Base-by-base conservation (phyloP, 1,140 invertebrate genomes). In the Heliothis subflexa region DNA sequence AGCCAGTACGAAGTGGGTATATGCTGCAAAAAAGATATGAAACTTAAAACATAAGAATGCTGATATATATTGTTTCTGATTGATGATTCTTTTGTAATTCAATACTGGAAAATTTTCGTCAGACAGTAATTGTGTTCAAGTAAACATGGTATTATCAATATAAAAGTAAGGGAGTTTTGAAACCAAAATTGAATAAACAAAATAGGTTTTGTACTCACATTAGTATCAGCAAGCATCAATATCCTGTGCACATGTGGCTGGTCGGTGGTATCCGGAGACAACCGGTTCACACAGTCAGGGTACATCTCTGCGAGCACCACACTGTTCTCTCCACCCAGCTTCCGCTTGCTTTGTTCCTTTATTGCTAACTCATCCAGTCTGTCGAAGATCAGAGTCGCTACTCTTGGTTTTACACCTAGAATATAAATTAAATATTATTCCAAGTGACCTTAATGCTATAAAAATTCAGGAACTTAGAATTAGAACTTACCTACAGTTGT, bases 211-310 rank as follows among this genome's bases (percentile, higher is more conserved):
- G 21, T 14, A 86, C 84, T 83, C 76, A 94, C 93, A 77, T 94
- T 93, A 25, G 93, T 94, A 78, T 94, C 91, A 66, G 93, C 91
- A 11, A 94, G 64, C 93, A 94, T 94, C n/a, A 94, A 79, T 74
- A 94, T 89, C 57, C 86, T 86, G 54, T 93, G 90, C 0, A 87
- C 81, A 78, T 93, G 89, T 1, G 91, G 85, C 45, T 91, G 89
- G n/a, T 91, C 91, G 0, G 92, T 94, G 0, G 93, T 94, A 50
- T 94, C 92, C 0, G 93, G 93, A 0, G 91, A 93, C 0, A 89
- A 80, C 13, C 89, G 76, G 57, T 92, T 92, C 9, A 93, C 54
- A 59, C 93, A 93, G 70, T 92, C 92, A 0, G 93, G 93, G 61
- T 94, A 93, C 86, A 93, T 83, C 40, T 93, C 92, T 0, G 83